Conservation (phyloP, 2,797 vertebrate genomes). For the Phrynocephalus forsythii region DNA sequence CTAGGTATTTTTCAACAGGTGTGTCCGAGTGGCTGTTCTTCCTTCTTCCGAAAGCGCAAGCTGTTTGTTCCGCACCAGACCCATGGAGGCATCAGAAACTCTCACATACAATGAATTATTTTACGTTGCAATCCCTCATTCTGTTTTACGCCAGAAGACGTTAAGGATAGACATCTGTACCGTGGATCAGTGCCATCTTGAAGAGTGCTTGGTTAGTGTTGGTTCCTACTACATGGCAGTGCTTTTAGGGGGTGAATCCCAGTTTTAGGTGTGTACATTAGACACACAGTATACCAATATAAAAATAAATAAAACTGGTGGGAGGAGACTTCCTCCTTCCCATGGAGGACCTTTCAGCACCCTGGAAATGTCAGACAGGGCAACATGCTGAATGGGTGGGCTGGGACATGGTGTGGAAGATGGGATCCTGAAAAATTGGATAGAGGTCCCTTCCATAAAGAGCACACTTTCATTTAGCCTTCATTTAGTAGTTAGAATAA, state of each 20-base stretch:
- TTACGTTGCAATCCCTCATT: conserved; percentile 87
- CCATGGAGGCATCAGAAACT: conserved; percentile 77
- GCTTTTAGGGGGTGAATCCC: neutral
- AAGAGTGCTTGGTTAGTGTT: conserved; percentile 89
- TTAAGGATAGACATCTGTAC: conserved; percentile 91
- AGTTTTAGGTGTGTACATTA: neutral
- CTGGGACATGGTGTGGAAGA: neutral
- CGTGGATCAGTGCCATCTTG: conserved; percentile 82
- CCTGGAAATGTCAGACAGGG: neutral
- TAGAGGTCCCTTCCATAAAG: neutral
- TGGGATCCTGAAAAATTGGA: neutral
- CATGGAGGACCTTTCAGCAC: neutral
- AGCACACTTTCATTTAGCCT: neutral
- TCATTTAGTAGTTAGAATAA: neutral
- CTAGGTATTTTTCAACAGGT: conserved; percentile 73
- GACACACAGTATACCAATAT: too few species aligned
- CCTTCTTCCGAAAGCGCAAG: conserved; percentile 88
- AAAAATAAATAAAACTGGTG: neutral
- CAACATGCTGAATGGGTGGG: neutral
- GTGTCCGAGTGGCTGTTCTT: conserved; percentile 88
- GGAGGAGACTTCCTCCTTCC: neutral
- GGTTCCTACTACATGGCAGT: neutral
- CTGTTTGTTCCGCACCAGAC: conserved; percentile 91
- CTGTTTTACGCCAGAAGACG: conserved; percentile 90
- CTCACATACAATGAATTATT: conserved; percentile 89